Evolutionary conservation across 1,140 invertebrate genomes (phyloP), one percentile per base, ranked within the genome.

Genomic region (Euura saliciscinereae): DNA sequence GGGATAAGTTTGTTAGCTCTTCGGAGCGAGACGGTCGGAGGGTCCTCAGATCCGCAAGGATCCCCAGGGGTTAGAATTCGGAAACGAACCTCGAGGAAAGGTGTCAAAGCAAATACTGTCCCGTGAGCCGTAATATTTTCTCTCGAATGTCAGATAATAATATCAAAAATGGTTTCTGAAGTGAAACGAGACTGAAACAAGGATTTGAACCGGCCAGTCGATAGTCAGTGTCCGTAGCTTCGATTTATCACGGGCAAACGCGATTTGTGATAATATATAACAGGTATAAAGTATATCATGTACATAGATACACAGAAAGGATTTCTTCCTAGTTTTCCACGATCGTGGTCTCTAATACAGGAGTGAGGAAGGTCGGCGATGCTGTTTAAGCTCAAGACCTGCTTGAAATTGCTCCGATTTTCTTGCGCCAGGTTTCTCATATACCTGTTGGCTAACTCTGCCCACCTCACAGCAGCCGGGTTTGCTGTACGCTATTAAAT

Each of bases 1-100:
- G 10, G 77, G 78, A 79, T 83, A 83, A 84, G 80, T 84, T 84
- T 78, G 83, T 84, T 84, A 84, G 78, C 69, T 76, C 73, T 74
- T 66, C 77, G 74, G 64, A 44, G 68, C 68, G 51, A n/a, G 51
- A 59, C n/a, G 51, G 51, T 10, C n/a, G 51, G 51, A 59, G 51
- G 51, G 51, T 59, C 51, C 51, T 59, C 51, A n/a, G 51, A 59
- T 59, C 8, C 51, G 51, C 51, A 8, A 59, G 51, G n/a, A 59
- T 10, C 51, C 51, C 51, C 51, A 59, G 51, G n/a, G 51, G 51
- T n/a, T 59, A 8, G 8, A 59, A 59, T n/a, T 59, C n/a, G 8
- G n/a, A n/a, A n/a, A n/a, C n/a, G n/a, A n/a, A 8, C 51, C 51
- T n/a, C n/a, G 51, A n/a, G n/a, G 51, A 59, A 59, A 59, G 51